phyloP scores from a whole-genome alignment of 2,797 vertebrate genomes.

The Falco rusticolus region DNA sequence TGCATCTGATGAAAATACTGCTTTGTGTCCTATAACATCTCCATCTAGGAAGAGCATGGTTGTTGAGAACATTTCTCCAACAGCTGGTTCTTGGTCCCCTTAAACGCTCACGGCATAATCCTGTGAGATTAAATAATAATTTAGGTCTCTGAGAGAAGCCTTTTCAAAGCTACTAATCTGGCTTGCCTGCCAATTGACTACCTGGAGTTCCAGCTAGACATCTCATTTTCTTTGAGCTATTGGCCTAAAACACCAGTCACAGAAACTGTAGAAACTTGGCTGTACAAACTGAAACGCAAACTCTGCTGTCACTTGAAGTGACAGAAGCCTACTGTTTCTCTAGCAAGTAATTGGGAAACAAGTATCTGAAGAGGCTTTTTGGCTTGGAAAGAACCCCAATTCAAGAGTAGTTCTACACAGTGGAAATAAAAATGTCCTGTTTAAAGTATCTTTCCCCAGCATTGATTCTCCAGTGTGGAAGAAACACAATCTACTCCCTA shows the following conservation, averaged over 20 bases:
- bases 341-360: background rate
- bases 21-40: background rate
- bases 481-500: background rate
- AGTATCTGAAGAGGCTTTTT: background rate
- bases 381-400: background rate
- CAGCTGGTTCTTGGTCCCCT: background rate
- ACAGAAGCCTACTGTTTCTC: background rate
- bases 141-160: background rate
- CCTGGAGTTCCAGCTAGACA: background rate
- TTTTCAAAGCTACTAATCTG: conserved; percentile 10
- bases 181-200: background rate
- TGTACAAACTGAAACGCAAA: background rate
- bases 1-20: background rate
- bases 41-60: background rate
- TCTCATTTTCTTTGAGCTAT: background rate
- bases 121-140: background rate
- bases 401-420: background rate
- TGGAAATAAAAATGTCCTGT: background rate
- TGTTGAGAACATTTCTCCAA: background rate
- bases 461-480: background rate
- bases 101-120: background rate
- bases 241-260: background rate
- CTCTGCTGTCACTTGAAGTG: background rate
- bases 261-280: background rate
- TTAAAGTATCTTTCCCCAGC: background rate